phyloP scores from a whole-genome alignment of 2,888 invertebrate species.

The Brenthis ino region DNA sequence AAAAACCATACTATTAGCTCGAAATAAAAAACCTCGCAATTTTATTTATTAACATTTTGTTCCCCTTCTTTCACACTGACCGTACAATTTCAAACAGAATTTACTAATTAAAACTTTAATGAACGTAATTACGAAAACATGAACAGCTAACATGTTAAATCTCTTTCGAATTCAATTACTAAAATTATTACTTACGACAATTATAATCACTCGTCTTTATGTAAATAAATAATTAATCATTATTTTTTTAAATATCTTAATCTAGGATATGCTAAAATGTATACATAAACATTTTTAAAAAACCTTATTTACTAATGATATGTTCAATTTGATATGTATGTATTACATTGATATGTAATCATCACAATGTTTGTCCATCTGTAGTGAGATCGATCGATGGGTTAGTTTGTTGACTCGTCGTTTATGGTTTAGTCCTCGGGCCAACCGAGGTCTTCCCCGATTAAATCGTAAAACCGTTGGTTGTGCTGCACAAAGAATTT shows the following conservation, averaged over 20 bases:
- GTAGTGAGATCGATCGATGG: slow-evolving; percentile 37
- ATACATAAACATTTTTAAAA: slow-evolving; percentile 76
- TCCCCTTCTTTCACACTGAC: slow-evolving; percentile 52
- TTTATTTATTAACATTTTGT: slow-evolving; percentile 48
- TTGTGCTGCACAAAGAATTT: slow-evolving; percentile 96
- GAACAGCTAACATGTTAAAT: slow-evolving; percentile 41
- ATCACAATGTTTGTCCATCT: slow-evolving; percentile 62
- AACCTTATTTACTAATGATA: slow-evolving; percentile 73
- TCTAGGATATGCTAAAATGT: slow-evolving; percentile 64
- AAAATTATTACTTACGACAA: slow-evolving; percentile 39
- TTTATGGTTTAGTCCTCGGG: slow-evolving; percentile 86
- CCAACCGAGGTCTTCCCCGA: slow-evolving; percentile 97
- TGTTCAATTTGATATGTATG: slow-evolving; percentile 64
- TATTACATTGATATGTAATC: slow-evolving; percentile 63
- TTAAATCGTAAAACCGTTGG: slow-evolving; percentile 94
- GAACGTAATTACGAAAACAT: slow-evolving; percentile 31
- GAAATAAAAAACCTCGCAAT: slow-evolving; percentile 34
- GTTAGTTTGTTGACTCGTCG: slow-evolving; percentile 25
- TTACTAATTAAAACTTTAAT: slow-evolving; percentile 30
- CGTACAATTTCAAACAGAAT: slow-evolving; percentile 38
- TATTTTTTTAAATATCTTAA: slow-evolving; percentile 55
- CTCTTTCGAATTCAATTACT: slow-evolving; percentile 39
- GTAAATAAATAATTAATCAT: slow-evolving; percentile 48
- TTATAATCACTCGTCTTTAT: slow-evolving; percentile 41
- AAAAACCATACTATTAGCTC: slow-evolving; percentile 40